These are phyloP conservation scores for Pseudobourletiella spinata DNA, from an alignment of 1,140 invertebrate species.

Conservation along the genomic window DNA sequence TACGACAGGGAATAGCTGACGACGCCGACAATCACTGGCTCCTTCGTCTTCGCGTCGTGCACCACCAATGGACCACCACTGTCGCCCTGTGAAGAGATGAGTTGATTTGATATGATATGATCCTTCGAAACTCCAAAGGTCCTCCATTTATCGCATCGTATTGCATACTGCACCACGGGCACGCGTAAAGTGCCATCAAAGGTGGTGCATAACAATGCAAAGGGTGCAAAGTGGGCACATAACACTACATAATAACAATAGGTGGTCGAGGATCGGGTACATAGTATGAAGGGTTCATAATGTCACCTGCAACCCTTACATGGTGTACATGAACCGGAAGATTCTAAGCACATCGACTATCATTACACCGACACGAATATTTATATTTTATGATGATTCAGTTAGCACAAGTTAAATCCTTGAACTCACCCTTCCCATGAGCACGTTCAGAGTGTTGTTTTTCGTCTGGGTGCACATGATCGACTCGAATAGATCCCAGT, in stretches of 20 bases:
- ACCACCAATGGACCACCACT: neutral
- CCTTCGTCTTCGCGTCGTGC: neutral
- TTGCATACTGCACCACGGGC: no score
- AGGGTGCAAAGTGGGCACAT: no score
- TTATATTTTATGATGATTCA: neutral
- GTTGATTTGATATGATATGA: neutral
- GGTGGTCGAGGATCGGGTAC: no score
- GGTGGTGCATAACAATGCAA: no score
- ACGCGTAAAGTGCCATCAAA: neutral
- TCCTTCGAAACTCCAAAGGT: neutral
- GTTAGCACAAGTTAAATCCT: neutral
- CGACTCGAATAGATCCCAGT: no score
- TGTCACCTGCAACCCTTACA: no score
- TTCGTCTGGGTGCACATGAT: neutral
- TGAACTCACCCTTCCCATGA: neutral
- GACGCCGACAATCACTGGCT: neutral
- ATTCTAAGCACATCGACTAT: no score
- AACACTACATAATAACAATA: no score
- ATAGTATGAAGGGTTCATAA: no score
- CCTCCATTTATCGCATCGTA: neutral
- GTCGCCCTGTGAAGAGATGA: neutral
- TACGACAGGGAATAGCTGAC: no score
- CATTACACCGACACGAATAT: no score
- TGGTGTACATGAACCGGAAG: no score
- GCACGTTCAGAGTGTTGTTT: neutral